Evolutionary conservation across 1,140 invertebrate species (phyloP), one percentile per base, ranked within the genome.

Genomic region (Grapholita molesta): DNA sequence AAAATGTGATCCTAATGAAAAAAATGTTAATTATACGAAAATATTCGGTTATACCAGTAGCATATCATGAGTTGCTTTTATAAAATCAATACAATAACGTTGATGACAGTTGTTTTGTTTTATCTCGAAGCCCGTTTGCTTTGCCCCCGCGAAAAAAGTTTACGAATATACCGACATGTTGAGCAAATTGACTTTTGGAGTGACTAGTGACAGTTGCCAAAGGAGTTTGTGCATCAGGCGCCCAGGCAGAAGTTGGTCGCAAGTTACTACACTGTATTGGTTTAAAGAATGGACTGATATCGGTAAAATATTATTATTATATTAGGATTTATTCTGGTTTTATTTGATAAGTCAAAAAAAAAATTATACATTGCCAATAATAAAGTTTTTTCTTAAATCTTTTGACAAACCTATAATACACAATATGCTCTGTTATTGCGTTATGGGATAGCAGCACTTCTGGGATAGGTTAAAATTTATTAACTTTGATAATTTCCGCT

Each of bases 101-200:
- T 88, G 87, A 89, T 87, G 82, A 87, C 79, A 86, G 78, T 88
- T 89, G 85, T 89, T 89, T 86, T 88, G 82, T 88, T 86, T 87
- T 87, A 86, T 89, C 86, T 74, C 77, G 67, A 55, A 69, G 70
- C 77, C 81, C 80, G 77, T 85, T 88, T 82, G 72, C 68, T 72
- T 88, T 82, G 72, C 68, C 71, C 55, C 69, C 72, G 67, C 69
- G 77, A 80, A 82, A 84, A 86, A 88, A 79, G 72, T 84, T 84
- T 74, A 66, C 66, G 67, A 77, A 76, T 70, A 81, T 79, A 75
- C 74, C 74, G 69, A 72, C 79, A 77, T 80, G 83, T 77, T 72
- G 74, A 68, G 66, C 66, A 88, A 85, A 88, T 85, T 83, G 82
- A 79, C 83, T 86, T 86, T 82, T 76, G 76, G 78, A 83, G 79